These are phyloP conservation scores for Xestia ashworthii DNA, from an alignment of 2,888 invertebrate species.

Conservation along the genomic window DNA sequence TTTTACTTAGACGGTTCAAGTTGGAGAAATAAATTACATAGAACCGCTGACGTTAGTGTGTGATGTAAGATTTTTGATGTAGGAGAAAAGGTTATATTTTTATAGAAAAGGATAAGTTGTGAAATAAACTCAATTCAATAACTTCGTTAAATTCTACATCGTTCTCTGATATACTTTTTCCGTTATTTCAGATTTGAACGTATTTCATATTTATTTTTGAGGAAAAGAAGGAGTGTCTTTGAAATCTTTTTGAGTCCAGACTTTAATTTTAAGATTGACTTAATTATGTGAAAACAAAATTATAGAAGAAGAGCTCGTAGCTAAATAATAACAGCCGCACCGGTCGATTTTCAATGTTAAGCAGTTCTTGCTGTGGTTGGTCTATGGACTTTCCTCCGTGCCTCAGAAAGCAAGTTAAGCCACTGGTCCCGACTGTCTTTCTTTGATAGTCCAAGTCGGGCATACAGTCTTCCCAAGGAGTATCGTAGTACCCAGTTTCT, in stretches of 20 bases:
- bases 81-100: not conserved
- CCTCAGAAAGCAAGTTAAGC: not conserved
- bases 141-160: not conserved
- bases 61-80: conserved; percentile 1
- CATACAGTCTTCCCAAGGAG: too few species aligned
- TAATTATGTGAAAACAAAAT: not conserved
- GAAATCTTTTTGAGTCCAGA: not conserved
- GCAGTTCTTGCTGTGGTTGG: too few species aligned
- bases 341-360: too few species aligned
- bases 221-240: not conserved
- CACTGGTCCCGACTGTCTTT: not conserved
- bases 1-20: conserved; percentile 39
- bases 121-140: not conserved
- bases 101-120: not conserved
- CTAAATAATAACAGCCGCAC: too few species aligned
- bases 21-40: conserved; percentile 54
- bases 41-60: conserved; percentile 20
- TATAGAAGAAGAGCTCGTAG: too few species aligned
- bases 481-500: too few species aligned
- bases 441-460: not conserved
- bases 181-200: not conserved
- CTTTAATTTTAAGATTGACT: not conserved
- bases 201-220: not conserved
- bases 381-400: too few species aligned
- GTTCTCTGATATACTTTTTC: not conserved